phyloP scores from a whole-genome alignment of 2,888 invertebrate genomes.

The Melieria crassipennis region DNA sequence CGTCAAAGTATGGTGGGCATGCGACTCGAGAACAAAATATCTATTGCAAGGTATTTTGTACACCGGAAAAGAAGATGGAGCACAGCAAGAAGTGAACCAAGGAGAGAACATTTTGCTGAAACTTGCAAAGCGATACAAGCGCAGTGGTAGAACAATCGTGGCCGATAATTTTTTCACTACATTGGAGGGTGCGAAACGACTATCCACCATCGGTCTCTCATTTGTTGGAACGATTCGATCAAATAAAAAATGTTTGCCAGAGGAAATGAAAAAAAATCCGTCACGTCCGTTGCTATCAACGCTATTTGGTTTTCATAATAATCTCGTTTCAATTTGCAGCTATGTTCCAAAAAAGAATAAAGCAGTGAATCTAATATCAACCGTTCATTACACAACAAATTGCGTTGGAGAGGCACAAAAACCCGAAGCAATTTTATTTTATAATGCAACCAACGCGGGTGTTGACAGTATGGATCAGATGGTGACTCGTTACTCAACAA shows the following conservation, averaged over 20 bases:
- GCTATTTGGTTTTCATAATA: conserved; percentile 36
- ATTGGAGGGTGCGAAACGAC: conserved; percentile 24
- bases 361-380: conserved; percentile 37
- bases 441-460: conserved; percentile 33
- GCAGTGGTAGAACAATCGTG: conserved; percentile 33
- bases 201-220: conserved; percentile 31
- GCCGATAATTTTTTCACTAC: conserved; percentile 34
- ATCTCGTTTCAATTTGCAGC: conserved; percentile 34
- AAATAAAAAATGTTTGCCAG: conserved; percentile 35
- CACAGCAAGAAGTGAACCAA: conserved; percentile 37
- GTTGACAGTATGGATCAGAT: conserved; percentile 38
- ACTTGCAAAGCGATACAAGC: conserved; percentile 33
- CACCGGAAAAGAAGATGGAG: conserved; percentile 31
- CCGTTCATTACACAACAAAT: conserved; percentile 33
- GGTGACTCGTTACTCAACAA: conserved; percentile 35
- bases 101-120: conserved; percentile 39
- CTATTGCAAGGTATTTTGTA: conserved; percentile 36
- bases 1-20: conserved; percentile 32
- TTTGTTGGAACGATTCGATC: conserved; percentile 37
- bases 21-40: conserved; percentile 28
- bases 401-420: conserved; percentile 37
- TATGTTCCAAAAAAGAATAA: conserved; percentile 37
- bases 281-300: conserved; percentile 30
- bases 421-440: conserved; percentile 40
- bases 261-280: conserved; percentile 33